Evolutionary conservation across 2,113 vertebrate species (phyloP).

Genomic region (Syngnathus floridae): DNA sequence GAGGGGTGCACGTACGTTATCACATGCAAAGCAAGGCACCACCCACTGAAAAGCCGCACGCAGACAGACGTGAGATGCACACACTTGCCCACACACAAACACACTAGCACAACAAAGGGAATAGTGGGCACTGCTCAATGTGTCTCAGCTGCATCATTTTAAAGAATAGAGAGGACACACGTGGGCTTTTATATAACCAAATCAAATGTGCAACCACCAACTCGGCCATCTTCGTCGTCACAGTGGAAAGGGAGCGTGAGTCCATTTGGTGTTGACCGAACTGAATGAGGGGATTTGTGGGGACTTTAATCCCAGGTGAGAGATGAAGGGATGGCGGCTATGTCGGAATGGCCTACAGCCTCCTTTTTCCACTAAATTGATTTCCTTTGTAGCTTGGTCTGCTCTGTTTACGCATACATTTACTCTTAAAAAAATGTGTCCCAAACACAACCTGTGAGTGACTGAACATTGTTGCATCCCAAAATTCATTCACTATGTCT

Average conservation of each 20-base stretch:
- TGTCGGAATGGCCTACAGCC: conserved; percentile 16
- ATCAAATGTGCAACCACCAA: background rate
- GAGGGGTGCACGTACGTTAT: background rate
- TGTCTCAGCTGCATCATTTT: conserved; percentile 38
- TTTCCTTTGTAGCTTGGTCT: conserved; percentile 30
- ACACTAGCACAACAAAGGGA: conserved; percentile 25
- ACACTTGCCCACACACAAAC: background rate
- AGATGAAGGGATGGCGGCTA: conserved; percentile 21
- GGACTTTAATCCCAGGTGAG: conserved; percentile 38
- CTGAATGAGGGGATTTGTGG: conserved; percentile 29
- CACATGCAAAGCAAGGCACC: conserved; percentile 23
- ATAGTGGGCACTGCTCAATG: conserved; percentile 27
- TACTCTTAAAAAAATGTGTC: conserved; percentile 15
- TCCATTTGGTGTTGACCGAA: conserved; percentile 18
- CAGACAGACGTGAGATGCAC: background rate
- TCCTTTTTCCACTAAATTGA: conserved; percentile 29
- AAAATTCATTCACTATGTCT: background rate
- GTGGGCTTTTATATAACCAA: conserved; percentile 35
- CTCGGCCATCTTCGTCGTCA: conserved; percentile 13
- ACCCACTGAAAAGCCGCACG: conserved; percentile 8
- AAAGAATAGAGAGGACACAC: conserved; percentile 30
- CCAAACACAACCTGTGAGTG: conserved; percentile 20
- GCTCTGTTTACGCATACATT: conserved; percentile 46
- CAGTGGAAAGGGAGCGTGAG: background rate
- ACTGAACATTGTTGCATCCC: background rate